Evolutionary conservation across 1,140 invertebrate species (phyloP).

Genomic region (Trachymyrmex cornetzi): DNA sequence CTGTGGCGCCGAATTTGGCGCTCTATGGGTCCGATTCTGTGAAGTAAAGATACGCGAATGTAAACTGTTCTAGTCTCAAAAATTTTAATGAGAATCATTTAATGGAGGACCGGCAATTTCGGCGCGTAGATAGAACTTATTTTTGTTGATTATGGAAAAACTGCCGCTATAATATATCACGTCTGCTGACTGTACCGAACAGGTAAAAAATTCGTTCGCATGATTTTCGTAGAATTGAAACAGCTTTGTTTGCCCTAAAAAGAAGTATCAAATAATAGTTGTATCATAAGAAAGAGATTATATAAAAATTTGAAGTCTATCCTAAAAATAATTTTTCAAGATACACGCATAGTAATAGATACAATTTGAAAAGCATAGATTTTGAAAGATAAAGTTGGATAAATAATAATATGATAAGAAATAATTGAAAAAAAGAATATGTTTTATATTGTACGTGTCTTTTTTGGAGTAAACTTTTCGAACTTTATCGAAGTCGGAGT

Average conservation of each 20-base stretch:
- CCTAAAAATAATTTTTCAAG: neutral
- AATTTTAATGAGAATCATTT: conserved; percentile 53
- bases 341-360: neutral
- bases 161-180: conserved; percentile 40
- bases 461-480: neutral
- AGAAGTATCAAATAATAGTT: neutral
- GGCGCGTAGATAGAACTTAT: conserved; percentile 1
- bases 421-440: neutral
- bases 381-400: neutral
- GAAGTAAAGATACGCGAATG: conserved; percentile 50
- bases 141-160: conserved; percentile 53
- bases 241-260: neutral
- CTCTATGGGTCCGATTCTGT: conserved; percentile 42
- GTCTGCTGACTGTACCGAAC: neutral
- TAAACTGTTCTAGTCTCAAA: conserved; percentile 26
- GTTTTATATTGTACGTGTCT: neutral
- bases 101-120: conserved; percentile 59
- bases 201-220: conserved; percentile 15
- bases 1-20: conserved; percentile 15
- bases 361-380: neutral
- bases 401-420: neutral
- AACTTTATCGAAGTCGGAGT: neutral
- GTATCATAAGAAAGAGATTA: neutral
- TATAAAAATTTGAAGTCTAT: neutral
- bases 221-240: conserved; percentile 9